Percentiles rank a stretch among this genome's conserved stretches.
These are phyloP conservation scores for Anguilla pacifica DNA, from an alignment of 2,797 vertebrate species.

Conservation along the genomic window DNA sequence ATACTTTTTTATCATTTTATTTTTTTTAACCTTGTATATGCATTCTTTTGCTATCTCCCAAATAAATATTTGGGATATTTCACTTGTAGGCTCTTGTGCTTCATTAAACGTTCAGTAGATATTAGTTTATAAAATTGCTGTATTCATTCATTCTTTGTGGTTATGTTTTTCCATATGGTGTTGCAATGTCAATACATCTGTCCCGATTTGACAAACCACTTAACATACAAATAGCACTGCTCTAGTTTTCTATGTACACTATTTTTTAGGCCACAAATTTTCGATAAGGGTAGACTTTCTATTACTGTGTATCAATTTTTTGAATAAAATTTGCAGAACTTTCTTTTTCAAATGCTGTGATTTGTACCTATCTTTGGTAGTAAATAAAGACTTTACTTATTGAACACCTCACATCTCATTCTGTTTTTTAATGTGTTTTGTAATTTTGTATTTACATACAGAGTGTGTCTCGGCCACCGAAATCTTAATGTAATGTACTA, in stretches of 20 bases:
- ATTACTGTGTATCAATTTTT: constrained; percentile 18
- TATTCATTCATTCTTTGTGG: constrained; percentile 12
- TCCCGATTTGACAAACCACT: background rate
- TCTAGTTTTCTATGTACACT: constrained; percentile 11
- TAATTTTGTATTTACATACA: background rate
- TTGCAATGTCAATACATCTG: background rate
- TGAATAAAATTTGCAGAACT: constrained; percentile 11
- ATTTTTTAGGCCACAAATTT: constrained; percentile 1
- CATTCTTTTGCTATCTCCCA: background rate
- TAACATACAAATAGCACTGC: background rate
- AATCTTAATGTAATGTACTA: background rate
- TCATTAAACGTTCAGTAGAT: background rate
- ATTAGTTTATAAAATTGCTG: background rate
- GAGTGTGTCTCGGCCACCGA: background rate
- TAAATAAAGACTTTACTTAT: constrained; percentile 28
- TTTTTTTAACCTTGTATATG: constrained; percentile 7
- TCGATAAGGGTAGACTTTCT: constrained; percentile 11
- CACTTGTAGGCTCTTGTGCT: no score
- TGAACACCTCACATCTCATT: background rate
- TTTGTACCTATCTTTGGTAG: constrained; percentile 25
- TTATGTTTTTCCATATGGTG: background rate
- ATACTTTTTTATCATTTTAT: background rate
- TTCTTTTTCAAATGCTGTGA: constrained; percentile 28
- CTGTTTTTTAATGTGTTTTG: constrained; percentile 13
- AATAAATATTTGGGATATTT: constrained; percentile 1